Conservation (phyloP, 2,888 invertebrate genomes). For the Linhomoeus sp. region DNA sequence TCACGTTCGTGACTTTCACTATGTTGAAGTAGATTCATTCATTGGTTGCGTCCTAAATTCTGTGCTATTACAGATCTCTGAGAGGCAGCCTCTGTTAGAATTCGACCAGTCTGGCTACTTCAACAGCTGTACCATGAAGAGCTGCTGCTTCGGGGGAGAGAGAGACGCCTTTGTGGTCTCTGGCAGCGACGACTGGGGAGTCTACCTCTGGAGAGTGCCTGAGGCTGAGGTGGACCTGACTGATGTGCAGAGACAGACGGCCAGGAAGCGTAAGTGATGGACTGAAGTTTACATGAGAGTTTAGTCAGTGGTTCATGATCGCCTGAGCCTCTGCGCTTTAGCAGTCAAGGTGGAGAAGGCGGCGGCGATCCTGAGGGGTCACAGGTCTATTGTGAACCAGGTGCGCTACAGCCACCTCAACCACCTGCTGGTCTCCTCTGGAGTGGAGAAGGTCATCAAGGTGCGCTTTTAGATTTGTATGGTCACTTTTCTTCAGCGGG, state of each 20-base stretch:
- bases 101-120: conserved; percentile 79
- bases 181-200: conserved; percentile 80
- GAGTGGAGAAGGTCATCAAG: conserved; percentile 87
- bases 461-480: too few relatives aligned
- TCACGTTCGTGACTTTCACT: too few relatives aligned
- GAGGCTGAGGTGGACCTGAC: background rate
- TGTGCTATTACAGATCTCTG: background rate
- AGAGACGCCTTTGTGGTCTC: conserved; percentile 65
- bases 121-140: conserved; percentile 91
- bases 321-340: too few relatives aligned
- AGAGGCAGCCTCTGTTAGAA: conserved; percentile 6
- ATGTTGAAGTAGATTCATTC: too few relatives aligned
- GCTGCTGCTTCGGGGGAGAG: conserved; percentile 73
- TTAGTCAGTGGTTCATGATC: too few relatives aligned
- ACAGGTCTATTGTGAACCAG: conserved; percentile 88
- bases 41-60: too few relatives aligned
- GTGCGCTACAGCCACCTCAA: conserved; percentile 68
- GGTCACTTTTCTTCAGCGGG: background rate
- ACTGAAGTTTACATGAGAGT: too few relatives aligned
- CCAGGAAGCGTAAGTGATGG: too few relatives aligned
- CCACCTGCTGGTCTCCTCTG: conserved; percentile 71
- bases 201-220: conserved; percentile 67
- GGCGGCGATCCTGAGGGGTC: conserved; percentile 64
- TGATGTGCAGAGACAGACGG: background rate
- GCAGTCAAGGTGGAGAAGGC: too few relatives aligned